Evolutionary conservation across 2,888 invertebrate genomes (phyloP), one percentile per base, ranked within the genome.

Genomic region (Adela reaumurella): DNA sequence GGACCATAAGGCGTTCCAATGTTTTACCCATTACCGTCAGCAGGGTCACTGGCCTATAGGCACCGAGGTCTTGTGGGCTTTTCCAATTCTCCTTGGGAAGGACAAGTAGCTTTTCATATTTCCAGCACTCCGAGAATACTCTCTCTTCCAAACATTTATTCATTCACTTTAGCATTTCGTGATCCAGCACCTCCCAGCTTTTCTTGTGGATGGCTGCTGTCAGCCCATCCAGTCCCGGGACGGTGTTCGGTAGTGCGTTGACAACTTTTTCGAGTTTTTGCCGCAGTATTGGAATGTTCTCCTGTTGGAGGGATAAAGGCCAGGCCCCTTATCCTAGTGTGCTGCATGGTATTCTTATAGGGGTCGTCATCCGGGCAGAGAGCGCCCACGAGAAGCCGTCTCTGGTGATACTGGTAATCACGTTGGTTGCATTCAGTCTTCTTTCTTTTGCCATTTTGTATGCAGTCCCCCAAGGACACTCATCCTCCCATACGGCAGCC

Each of bases 1-100:
- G 0, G 0, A 61, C 2, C 0, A 63, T 50, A 0, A 60, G 50
- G 0, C 58, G 52, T n/a, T 64, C 63, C 0, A 62, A 35, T 0
- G 63, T 17, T 16, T 65, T 64, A 0, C 61, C 61, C 3, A 64
- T 29, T 0, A 60, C 51, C 0, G 61, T 50, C 2, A 63, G 56
- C 0, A 64, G 49, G 8, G 35, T 35, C 11, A 35, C 11, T 8
- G 35, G 35, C n/a, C 4, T 8, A 11, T 35, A 35, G 11, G 35
- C 35, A 3, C 14, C 14, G 4, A 49, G 47, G 8, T 52, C 49
- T 1, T 16, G 43, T 11, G 24, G 42, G 5, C 51, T 46, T 46
- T 19, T 51, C 2, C 17, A 49, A 24, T 55, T 52, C 10, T 52
- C 53, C 50, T 51, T 52, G 1, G 50, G 52, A 20, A 52, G 14